Base-by-base conservation (phyloP, 1,140 invertebrate species). In the Euwallacea similis region DNA sequence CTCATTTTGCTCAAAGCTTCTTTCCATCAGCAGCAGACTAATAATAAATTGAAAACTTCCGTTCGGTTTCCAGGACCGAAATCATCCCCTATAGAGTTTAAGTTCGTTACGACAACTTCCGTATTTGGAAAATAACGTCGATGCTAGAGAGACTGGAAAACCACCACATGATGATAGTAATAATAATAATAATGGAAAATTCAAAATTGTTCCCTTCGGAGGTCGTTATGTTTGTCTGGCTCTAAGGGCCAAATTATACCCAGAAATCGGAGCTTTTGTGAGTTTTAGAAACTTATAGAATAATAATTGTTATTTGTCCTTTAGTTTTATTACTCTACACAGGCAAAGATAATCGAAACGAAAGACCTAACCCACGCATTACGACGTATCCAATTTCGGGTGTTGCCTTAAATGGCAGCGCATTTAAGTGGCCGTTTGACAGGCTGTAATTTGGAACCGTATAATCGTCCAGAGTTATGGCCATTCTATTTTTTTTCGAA, bases 401-500 rank as follows among this genome's bases (percentile, higher is more conserved):
- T 33, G 55, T 13, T 13, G 9, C 55, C 55, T 56, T 56, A 56
- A 56, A 56, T 56, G 55, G 55, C 21, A 15, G 55, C 21, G 21
- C 55, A 56, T 56, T 56, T 56, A 56, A 56, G 55, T 16, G 55
- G 21, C 55, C 13, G 9, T 58, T 58, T 16, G 55, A 58, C 55
- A 58, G 55, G n/a, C 13, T 16, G 55, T 58, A 58, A 58, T 58
- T 58, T 58, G 55, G 55, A 50, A 58, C 55, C 55, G 9, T 58
- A 58, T 21, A 58, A 58, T 58, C 55, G 13, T 58, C 55, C 55
- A 10, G 55, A 58, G 13, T 58, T 58, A 58, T 16, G 55, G 13
- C 55, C 55, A 50, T 50, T 50, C 46, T 58, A 15, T 56, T 56
- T 33, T 33, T 56, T 58, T 21, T 58, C 21, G 55, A 58, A 58